Percentiles rank a stretch among this genome's conserved stretches.
phyloP scores from a whole-genome alignment of 2,888 invertebrate genomes.

The Unio delphinus region DNA sequence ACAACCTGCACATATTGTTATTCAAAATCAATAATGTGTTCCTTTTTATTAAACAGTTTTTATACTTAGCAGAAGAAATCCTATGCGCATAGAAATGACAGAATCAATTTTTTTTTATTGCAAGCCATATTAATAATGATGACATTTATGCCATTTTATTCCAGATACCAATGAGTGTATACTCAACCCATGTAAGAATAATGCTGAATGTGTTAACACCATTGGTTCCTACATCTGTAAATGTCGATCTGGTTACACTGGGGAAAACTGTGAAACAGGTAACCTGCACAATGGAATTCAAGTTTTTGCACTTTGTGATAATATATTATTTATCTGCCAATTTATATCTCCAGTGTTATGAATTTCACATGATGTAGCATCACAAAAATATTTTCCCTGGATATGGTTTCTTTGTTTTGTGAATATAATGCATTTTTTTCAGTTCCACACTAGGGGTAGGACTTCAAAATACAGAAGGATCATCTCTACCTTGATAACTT shows the following conservation, averaged over 20 bases:
- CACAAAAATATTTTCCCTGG: too few species aligned
- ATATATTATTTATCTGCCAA: too few species aligned
- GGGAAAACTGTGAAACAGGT: slow-evolving; percentile 90
- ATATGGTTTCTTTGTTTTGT: neutral
- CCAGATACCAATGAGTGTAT: slow-evolving; percentile 75
- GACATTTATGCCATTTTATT: slow-evolving; percentile 3
- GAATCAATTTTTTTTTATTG: neutral
- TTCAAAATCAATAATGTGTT: too few species aligned
- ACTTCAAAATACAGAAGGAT: too few species aligned
- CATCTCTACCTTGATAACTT: too few species aligned
- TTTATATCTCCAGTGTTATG: too few species aligned
- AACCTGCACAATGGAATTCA: neutral
- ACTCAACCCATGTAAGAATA: slow-evolving; percentile 89
- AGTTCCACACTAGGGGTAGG: too few species aligned
- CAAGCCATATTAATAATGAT: neutral
- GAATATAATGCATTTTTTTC: too few species aligned
- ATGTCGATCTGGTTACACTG: slow-evolving; percentile 90
- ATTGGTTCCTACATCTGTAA: slow-evolving; percentile 89
- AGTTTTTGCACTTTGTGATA: too few species aligned
- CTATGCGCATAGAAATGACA: neutral
- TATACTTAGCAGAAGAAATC: neutral
- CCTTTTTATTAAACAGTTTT: neutral
- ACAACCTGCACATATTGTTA: too few species aligned
- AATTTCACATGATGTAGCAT: too few species aligned
- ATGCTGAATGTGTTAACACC: slow-evolving; percentile 88